Percentiles rank a stretch among this genome's conserved stretches.
These are phyloP conservation scores for Masticophis lateralis DNA, from an alignment of 2,797 vertebrate genomes.

Conservation along the genomic window DNA sequence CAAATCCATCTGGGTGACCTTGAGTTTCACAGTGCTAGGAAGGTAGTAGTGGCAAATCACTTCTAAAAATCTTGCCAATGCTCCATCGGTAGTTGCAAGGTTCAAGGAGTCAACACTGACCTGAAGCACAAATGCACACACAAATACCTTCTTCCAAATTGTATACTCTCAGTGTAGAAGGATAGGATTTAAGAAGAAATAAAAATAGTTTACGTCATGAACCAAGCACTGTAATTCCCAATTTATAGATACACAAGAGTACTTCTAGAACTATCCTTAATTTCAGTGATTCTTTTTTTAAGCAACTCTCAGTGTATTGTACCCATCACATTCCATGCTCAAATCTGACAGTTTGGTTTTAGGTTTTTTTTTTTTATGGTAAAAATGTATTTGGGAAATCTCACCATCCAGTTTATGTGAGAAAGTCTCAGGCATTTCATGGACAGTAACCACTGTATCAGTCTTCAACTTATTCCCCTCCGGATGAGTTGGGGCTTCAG, in stretches of 20 bases:
- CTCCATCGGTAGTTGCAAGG: not conserved
- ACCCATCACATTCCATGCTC: not conserved
- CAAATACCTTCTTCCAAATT: not conserved
- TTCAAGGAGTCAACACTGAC: not conserved
- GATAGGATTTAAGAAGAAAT: not conserved
- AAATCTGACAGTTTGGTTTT: not conserved
- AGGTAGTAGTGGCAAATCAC: not conserved
- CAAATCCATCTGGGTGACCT: not conserved
- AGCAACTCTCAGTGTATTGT: not conserved
- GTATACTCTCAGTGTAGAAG: not conserved
- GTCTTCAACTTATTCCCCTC: not conserved
- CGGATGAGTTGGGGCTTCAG: not conserved
- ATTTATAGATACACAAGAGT: not conserved
- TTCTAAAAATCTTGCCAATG: not conserved
- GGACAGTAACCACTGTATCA: conserved; percentile 3
- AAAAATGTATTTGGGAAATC: not conserved
- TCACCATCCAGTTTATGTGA: not conserved
- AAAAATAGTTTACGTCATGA: not conserved
- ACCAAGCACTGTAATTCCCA: not conserved
- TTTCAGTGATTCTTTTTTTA: not conserved
- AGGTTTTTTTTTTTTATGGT: too few relatives aligned
- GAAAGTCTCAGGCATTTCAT: conserved; percentile 26
- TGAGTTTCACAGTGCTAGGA: not conserved
- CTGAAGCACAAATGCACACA: not conserved
- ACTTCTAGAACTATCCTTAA: not conserved